Base-by-base conservation (phyloP, 2,888 invertebrate genomes). In the Iphiclides podalirius region DNA sequence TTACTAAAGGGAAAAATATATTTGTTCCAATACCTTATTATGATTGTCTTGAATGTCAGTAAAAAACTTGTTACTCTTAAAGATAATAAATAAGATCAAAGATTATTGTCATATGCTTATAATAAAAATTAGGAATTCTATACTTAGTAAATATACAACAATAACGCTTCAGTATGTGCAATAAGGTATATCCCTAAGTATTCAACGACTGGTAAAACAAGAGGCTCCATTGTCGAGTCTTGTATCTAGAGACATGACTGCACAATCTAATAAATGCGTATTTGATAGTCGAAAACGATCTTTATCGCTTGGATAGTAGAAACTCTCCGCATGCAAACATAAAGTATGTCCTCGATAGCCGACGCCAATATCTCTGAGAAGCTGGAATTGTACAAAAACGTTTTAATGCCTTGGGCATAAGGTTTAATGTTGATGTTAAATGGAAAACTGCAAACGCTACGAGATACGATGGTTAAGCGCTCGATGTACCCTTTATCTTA, bases 401-500 rank as follows among this genome's bases (percentile, higher is more conserved):
- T 13, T 41, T 28, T 4, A 49, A 51, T 17, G 7, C 9, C 4
- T 0, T 47, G 16, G 39, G 1, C 13, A 50, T 57, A 53, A 46
- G 49, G 54, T 16, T 42, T 49, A 36, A 20, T n/a, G 20, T 46
- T n/a, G n/a, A 13, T 43, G 60, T 31, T 3, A 58, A 28, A 38
- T 7, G 45, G 39, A 2, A 3, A 55, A 59, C 53, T 26, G 61
- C 67, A 63, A 72, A 61, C 59, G 53, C 50, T 60, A 57, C 62
- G 62, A 72, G 75, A 73, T 73, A 69, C 67, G 78, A 77, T 71
- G 76, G 79, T 80, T 83, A 81, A 79, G 81, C 72, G 80, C 81
- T 84, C 84, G 80, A 85, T 84, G 79, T 79, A 80, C 76, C 79
- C 80, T 85, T 85, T 86, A 86, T 85, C 84, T 85, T 70, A 84